Evolutionary conservation across 2,888 invertebrate species (phyloP), one percentile per base, ranked within the genome.

Genomic region (Ornithoptera priamus): DNA sequence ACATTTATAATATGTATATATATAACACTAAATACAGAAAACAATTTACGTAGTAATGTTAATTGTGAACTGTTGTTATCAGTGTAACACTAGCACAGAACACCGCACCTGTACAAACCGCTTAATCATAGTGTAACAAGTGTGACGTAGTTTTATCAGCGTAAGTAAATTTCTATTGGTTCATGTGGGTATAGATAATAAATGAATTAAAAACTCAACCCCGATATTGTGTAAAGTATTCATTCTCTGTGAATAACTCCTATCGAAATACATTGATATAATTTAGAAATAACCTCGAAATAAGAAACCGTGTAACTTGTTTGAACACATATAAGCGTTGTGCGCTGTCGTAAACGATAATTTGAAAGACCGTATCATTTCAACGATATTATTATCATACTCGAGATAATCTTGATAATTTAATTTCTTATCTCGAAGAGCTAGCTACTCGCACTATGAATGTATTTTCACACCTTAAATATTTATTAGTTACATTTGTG

Each of bases 91-190:
- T 60, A 30, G 77, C 80, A 75, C 79, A 74, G 78, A 77, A 78
- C 82, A 80, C 78, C 81, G 84, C 89, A 89, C 87, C 85, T 88
- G 88, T 84, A 82, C 83, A 88, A 87, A 88, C 84, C 79, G 76
- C 83, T 83, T 84, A 81, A 82, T 81, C 81, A 80, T 81, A 83
- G 81, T 79, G 81, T 80, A 83, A 80, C 78, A 82, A 82, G 78
- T 77, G 74, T 77, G 77, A 77, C 86, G 84, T 83, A 78, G 81
- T 80, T 79, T 83, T 85, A 85, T 85, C 84, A 80, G 75, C 75
- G 69, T 75, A 77, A 75, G 76, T 74, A 78, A 76, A 74, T 73
- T 75, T 79, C 75, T 78, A 77, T 75, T 76, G 72, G 75, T 70
- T 75, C 72, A 73, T 59, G 66, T 63, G 53, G 53, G 67, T 70